A percentile compares a stretch with the other conserved stretches of the same genome.
Conservation (phyloP, 2,888 invertebrate genomes). For the Chromoteleia sp. region DNA sequence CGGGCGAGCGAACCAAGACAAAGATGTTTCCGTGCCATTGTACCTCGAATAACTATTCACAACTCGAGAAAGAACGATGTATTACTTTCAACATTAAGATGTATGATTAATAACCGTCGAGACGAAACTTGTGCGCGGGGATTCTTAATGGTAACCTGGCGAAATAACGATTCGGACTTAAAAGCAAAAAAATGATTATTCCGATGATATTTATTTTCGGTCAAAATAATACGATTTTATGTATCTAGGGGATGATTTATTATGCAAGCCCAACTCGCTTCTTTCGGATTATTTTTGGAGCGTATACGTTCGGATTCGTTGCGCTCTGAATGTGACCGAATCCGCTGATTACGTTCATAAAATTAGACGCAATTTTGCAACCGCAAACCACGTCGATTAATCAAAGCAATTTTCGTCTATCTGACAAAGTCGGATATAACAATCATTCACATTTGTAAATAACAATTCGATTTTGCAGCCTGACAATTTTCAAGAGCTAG, state of each 20-base stretch:
- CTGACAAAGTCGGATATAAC: background rate
- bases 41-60: conserved; percentile 35
- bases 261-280: conserved; percentile 1
- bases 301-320: background rate
- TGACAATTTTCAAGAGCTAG: background rate
- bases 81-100: conserved; percentile 38
- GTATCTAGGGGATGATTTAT: conserved; percentile 16
- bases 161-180: conserved; percentile 6
- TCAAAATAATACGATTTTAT: background rate
- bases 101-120: conserved; percentile 43
- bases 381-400: background rate
- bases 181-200: conserved; percentile 17
- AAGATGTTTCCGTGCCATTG: conserved; percentile 41
- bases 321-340: background rate
- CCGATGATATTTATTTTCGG: conserved; percentile 19
- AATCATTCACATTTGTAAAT: background rate
- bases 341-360: background rate
- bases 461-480: background rate
- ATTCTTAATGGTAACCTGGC: conserved; percentile 5
- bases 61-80: conserved; percentile 23
- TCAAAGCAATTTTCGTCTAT: background rate
- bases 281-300: conserved; percentile 15
- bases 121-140: conserved; percentile 11
- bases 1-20: conserved; percentile 39
- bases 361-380: background rate